A percentile compares a stretch with the other conserved stretches of the same genome.
phyloP scores from a whole-genome alignment of 2,113 vertebrate genomes.

The Pedetes capensis region DNA sequence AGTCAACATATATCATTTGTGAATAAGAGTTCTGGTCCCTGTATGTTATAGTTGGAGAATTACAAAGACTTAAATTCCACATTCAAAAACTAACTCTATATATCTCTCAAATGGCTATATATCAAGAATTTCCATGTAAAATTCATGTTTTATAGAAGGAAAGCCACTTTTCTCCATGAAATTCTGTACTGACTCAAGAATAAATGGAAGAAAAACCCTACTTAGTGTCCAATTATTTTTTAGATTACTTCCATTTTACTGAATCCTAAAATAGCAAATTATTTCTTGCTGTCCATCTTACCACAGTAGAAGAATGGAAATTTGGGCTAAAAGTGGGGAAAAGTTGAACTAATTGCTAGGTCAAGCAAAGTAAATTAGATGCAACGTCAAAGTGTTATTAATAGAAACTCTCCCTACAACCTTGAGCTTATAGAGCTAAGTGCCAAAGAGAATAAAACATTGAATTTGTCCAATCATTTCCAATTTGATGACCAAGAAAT shows the following conservation, averaged over 20 bases:
- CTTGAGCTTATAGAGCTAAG: background rate
- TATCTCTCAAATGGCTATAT: background rate
- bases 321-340: background rate
- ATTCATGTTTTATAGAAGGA: background rate
- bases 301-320: background rate
- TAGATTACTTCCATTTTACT: background rate
- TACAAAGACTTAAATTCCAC: background rate
- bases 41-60: background rate
- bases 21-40: background rate
- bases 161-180: background rate
- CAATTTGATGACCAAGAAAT: slow-evolving; percentile 54
- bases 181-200: background rate
- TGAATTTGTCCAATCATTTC: background rate
- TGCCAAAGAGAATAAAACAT: slow-evolving; percentile 47
- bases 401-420: slow-evolving; percentile 33
- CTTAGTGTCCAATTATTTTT: slow-evolving; percentile 31
- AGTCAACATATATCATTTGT: background rate
- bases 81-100: background rate
- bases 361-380: slow-evolving; percentile 59
- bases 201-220: background rate
- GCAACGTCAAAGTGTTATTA: background rate
- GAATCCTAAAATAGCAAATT: background rate
- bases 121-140: background rate
- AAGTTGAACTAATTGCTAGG: slow-evolving; percentile 33
- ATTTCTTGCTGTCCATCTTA: slow-evolving; percentile 33